Evolutionary conservation across 2,113 vertebrate species (phyloP).

Genomic region (Atractosteus spatula): DNA sequence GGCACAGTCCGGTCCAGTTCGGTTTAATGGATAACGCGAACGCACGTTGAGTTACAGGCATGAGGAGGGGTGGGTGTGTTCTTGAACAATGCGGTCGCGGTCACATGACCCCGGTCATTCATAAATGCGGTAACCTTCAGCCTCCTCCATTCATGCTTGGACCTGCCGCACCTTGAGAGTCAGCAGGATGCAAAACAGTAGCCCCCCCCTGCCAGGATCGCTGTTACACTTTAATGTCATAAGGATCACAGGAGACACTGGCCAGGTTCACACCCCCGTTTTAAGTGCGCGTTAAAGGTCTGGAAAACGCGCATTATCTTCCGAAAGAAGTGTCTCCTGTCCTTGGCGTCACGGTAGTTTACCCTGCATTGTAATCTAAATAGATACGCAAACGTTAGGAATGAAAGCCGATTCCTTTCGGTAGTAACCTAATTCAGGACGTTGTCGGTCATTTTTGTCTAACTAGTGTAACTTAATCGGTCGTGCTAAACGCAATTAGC

Average conservation of each 20-base stretch:
- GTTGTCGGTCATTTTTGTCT: no score
- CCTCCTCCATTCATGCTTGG: slow-evolving; percentile 66
- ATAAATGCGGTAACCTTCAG: slow-evolving; percentile 76
- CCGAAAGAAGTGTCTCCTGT: no score
- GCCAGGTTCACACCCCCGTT: slow-evolving; percentile 3
- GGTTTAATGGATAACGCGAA: neutral
- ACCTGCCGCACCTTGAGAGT: slow-evolving; percentile 7
- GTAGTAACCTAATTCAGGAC: no score
- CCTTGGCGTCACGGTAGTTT: no score
- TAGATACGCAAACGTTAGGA: no score
- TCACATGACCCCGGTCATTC: slow-evolving; percentile 79
- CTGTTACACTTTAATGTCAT: slow-evolving; percentile 10
- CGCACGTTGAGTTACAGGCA: neutral
- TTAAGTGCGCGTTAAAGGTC: no score
- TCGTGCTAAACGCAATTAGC: no score
- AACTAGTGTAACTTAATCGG: no score
- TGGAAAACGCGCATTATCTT: no score
- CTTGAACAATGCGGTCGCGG: slow-evolving; percentile 63
- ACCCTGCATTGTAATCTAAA: no score
- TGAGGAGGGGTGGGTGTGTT: slow-evolving; percentile 46
- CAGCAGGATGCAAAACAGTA: slow-evolving; percentile 10
- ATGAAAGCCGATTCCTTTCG: no score
- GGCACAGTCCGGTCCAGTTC: neutral
- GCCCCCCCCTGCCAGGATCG: neutral
- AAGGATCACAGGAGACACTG: slow-evolving; percentile 4